Base-by-base conservation (phyloP, 2,888 invertebrate species). In the Hydraecia micacea region DNA sequence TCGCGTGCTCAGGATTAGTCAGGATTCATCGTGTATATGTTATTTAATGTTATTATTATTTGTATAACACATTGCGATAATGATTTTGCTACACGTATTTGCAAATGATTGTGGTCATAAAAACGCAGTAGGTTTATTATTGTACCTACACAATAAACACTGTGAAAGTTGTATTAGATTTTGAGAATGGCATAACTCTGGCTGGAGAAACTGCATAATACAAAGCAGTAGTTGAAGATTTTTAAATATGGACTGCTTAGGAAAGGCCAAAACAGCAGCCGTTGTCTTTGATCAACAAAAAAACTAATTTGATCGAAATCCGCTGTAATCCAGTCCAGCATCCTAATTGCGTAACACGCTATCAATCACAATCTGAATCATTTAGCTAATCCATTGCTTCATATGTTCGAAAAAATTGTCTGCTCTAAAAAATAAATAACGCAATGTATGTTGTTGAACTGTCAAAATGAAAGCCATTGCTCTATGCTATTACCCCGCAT, bases 1-100 rank as follows among this genome's bases (percentile, higher is more conserved):
- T 86, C 84, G 84, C 86, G 76, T 85, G 87, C 67, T 62, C 49
- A 52, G 49, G n/a, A 52, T 65, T 85, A 84, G 65, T 62, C 49
- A 52, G 49, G n/a, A 52, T 65, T 71, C 84, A 74, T 83, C 75
- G 49, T 18, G 65, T 73, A 67, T 72, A 70, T 36, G 25, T 55
- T 77, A 75, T 80, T 74, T 80, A 71, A 52, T 67, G 55, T 70
- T 73, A 68, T 77, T 79, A 70, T 67, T 71, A n/a, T 55, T 74
- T 77, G 39, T 32, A 63, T 39, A 25, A 75, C 68, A 62, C 46
- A 60, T 79, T 81, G 79, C 63, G 28, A 28, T 72, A 60, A 58
- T 68, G 55, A 58, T 36, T 79, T 79, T 58, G 58, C 46, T 52
- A 32, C 60, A 58, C 13, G 67, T 46, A 2, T 72, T 32, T 42